Base-by-base conservation (phyloP, 2,888 invertebrate genomes). In the Melanchra persicariae region DNA sequence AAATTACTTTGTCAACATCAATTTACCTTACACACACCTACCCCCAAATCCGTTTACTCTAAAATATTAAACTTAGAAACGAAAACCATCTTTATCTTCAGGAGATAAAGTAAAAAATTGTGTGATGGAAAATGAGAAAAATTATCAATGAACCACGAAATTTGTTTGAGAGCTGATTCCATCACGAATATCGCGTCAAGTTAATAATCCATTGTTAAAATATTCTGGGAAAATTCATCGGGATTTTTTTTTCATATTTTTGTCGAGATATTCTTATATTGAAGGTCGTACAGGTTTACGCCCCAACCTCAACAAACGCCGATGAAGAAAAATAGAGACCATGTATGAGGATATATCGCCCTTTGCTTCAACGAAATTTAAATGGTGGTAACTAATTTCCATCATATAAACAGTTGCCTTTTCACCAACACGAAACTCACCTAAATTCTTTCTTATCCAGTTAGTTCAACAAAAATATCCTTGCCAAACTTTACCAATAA, bases 1-100 rank as follows among this genome's bases (percentile, higher is more conserved):
- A 89, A 90, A 91, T 90, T 90, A 88, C 86, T 87, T 86, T 88
- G 89, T 89, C 89, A 88, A 90, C 89, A 89, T 69, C 86, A 89
- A 90, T 90, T 89, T 88, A 77, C 84, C 80, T 81, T 83, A 84
- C 84, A 86, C 82, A 79, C 80, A 83, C 79, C 74, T 79, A 80
- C 68, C 55, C 60, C 37, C 37, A 67, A 67, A 84, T 81, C 57
- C 55, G 72, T 77, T 80, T 70, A 82, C 52, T 72, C 26, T 59
- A 70, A 59, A 79, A 57, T 45, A 30, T 43, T 49, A n/a, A 0
- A 12, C 4, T 3, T 1, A 12, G 54, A 69, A 51, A 54, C 52
- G 17, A 59, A 77, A 82, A 52, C 26, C 64, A 61, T 34, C 57
- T 64, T 49, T 75, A 64, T 40, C 1, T 8, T 19, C 17, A 12